Evolutionary conservation across 2,797 vertebrate species (phyloP), one percentile per base, ranked within the genome.

Genomic region (Telmatherina bonti): DNA sequence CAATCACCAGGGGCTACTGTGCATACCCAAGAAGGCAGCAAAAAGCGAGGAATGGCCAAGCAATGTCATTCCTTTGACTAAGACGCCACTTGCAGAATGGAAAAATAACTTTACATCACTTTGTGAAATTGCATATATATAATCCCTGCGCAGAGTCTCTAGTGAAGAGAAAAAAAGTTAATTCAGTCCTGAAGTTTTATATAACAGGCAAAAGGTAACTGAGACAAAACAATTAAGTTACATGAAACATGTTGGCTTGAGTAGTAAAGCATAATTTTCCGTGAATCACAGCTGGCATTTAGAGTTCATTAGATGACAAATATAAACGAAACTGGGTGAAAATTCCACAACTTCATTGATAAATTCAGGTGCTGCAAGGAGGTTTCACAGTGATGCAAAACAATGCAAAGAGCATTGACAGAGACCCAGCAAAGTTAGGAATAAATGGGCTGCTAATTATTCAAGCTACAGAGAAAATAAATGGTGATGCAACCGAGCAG

Each of bases 21-120:
- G 93, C 89, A 94, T 93, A 91, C 85, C 80, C 89, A 93, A 94
- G 88, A 90, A 94, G 91, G 82, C 79, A 79, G 81, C 62, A 80
- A 79, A 80, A 76, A 81, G 74, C 85, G n/a, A 72, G 72, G 71
- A 85, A 85, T 88, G 85, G 89, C 88, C 86, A 86, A 81, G 76
- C 82, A 88, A 88, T 91, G 91, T 92, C 91, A 88, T 82, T 74
- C 68, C 72, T 47, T 58, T 30, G 70, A 67, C 82, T 70, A 83
- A 82, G 57, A 65, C 70, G 74, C 52, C 72, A 72, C 64, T 58
- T 70, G 27, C 68, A 83, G 35, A 84, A 67, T 62, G 13, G 16
- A 52, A 62, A 51, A 68, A 60, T 72, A 59, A 22, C 11, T 75
- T 66, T 30, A 70, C 75, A 76, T 2, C 55, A 70, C 59, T 72